phyloP scores from a whole-genome alignment of 2,113 vertebrate genomes.

The Scortum barcoo region DNA sequence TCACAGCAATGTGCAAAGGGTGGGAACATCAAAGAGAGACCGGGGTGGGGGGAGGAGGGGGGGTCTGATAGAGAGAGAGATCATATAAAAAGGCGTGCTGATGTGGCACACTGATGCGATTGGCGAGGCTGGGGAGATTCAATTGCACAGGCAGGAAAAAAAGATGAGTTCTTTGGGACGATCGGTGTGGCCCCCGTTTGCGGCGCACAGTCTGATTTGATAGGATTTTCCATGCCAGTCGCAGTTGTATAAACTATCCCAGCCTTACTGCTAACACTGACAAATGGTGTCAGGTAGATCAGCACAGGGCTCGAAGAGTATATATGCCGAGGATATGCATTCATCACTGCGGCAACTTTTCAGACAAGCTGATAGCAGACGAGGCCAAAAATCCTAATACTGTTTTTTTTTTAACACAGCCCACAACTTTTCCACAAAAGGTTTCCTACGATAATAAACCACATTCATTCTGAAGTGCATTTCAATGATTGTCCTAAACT shows the following conservation, averaged over 20 bases:
- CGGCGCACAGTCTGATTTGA: not conserved
- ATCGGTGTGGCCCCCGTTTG: slow-evolving; percentile 2
- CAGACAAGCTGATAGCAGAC: not conserved
- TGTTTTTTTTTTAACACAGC: not conserved
- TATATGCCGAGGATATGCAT: not conserved
- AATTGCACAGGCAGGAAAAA: slow-evolving; percentile 14
- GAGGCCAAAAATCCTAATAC: not conserved
- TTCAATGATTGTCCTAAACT: slow-evolving; percentile 10
- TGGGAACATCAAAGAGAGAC: slow-evolving; percentile 11
- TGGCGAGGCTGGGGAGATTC: slow-evolving; percentile 38
- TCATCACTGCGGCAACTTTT: not conserved
- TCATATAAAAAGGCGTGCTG: slow-evolving; percentile 35
- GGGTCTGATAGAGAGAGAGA: not conserved
- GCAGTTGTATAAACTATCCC: not conserved
- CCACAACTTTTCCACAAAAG: not conserved
- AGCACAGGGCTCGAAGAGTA: not conserved
- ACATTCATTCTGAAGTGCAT: not conserved
- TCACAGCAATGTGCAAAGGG: slow-evolving; percentile 32
- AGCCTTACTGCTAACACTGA: slow-evolving; percentile 2
- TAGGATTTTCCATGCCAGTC: not conserved
- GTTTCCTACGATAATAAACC: not conserved
- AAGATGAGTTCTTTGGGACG: slow-evolving; percentile 21
- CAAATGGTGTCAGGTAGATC: not conserved
- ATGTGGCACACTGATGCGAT: slow-evolving; percentile 38
- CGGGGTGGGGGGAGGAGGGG: too few species aligned